Evolutionary conservation across 1,140 invertebrate genomes (phyloP).

Genomic region (Spodoptera frugiperda): DNA sequence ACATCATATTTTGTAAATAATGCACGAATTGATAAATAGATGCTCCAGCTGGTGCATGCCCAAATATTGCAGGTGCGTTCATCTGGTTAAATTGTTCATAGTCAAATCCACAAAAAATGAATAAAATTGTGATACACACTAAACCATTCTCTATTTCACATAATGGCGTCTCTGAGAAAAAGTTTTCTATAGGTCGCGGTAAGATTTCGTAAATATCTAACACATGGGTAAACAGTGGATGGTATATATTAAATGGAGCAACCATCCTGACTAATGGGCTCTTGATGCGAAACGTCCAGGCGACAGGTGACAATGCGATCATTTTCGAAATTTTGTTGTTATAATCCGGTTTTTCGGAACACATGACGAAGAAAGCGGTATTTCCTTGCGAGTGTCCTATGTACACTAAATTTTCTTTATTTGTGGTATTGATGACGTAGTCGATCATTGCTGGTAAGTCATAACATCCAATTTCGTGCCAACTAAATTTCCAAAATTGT

Average conservation of each 20-base stretch:
- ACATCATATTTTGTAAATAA: conserved; percentile 89
- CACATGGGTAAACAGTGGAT: neutral
- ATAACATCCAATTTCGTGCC: conserved; percentile 86
- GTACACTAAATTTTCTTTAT: conserved; percentile 83
- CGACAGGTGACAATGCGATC: conserved; percentile 85
- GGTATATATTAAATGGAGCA: conserved; percentile 13
- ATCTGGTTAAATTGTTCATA: conserved; percentile 86
- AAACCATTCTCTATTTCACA: conserved; percentile 20
- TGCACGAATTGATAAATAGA: conserved; percentile 92
- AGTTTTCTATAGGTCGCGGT: neutral
- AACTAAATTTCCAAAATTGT: conserved; percentile 87
- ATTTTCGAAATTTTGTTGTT: conserved; percentile 86
- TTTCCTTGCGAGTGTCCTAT: conserved; percentile 89
- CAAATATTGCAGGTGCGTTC: conserved; percentile 89
- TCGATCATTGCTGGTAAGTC: conserved; percentile 86
- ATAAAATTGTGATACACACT: conserved; percentile 87
- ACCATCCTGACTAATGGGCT: conserved; percentile 78
- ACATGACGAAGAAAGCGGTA: conserved; percentile 87
- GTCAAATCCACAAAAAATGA: conserved; percentile 87
- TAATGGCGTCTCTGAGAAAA: neutral
- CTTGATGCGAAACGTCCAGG: conserved; percentile 83
- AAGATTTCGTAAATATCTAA: conserved; percentile 17
- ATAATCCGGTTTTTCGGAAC: conserved; percentile 87
- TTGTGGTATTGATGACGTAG: conserved; percentile 76
- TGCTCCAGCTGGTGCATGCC: conserved; percentile 92